These are phyloP conservation scores for Sus cebifrons DNA, from an alignment of 2,797 vertebrate genomes.

Conservation along the genomic window DNA sequence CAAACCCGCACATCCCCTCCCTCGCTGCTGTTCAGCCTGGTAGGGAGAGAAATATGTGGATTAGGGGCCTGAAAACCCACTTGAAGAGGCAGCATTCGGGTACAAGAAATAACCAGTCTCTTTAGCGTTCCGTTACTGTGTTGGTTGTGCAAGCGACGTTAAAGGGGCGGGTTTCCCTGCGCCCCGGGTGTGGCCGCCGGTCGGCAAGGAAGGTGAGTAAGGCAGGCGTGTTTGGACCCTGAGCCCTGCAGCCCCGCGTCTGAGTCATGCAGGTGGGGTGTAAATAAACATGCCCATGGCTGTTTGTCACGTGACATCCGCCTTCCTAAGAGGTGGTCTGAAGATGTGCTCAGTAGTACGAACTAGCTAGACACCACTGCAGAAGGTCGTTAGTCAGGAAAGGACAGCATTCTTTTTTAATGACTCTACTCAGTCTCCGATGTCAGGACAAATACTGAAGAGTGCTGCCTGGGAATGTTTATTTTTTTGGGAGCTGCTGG, in stretches of 20 bases:
- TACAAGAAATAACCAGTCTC: not conserved
- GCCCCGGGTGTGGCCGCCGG: not conserved
- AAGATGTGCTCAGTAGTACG: not conserved
- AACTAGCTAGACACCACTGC: not conserved
- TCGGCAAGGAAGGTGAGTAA: not conserved
- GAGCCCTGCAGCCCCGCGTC: not conserved
- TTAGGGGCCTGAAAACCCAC: not conserved
- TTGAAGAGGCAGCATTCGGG: not conserved
- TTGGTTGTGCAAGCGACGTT: not conserved
- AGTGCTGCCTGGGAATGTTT: no score
- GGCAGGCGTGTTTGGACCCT: not conserved
- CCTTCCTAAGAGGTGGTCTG: not conserved
- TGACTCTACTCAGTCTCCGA: no score
- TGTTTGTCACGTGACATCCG: not conserved
- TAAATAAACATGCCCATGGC: not conserved
- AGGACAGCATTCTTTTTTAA: not conserved
- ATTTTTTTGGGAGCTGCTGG: no score
- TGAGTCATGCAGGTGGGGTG: slow-evolving; percentile 5
- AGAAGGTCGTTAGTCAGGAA: not conserved
- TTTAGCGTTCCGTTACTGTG: not conserved
- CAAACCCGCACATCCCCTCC: not conserved
- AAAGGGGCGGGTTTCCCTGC: no score
- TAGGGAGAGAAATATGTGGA: not conserved
- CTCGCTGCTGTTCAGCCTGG: not conserved
- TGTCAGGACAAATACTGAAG: no score